These are phyloP conservation scores for Aphrophora alni DNA, from an alignment of 2,888 invertebrate species.

Conservation along the genomic window DNA sequence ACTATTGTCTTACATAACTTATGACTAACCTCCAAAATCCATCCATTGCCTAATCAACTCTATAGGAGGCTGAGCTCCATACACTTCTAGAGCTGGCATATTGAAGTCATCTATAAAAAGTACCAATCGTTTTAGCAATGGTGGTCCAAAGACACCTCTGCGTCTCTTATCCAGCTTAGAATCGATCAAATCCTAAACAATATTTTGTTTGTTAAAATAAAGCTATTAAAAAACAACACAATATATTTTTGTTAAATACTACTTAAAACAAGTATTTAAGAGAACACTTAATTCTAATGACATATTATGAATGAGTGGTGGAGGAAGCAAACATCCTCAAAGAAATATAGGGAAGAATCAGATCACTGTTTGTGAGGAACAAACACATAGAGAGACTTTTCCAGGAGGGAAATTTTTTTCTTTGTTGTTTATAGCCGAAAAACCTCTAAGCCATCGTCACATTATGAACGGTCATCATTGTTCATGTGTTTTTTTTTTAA, in stretches of 20 bases:
- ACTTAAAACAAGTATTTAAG: constrained; percentile 6
- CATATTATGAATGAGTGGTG: too few relatives aligned
- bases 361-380: too few relatives aligned
- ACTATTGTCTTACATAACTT: background rate
- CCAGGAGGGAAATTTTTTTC: too few relatives aligned
- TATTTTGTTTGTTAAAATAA: background rate
- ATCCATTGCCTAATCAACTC: constrained; percentile 87
- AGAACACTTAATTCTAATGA: too few relatives aligned
- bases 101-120: constrained; percentile 92
- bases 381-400: too few relatives aligned
- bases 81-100: constrained; percentile 87
- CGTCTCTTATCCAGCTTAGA: constrained; percentile 77
- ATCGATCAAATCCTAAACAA: constrained; percentile 70
- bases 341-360: too few relatives aligned
- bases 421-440: too few relatives aligned
- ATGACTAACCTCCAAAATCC: constrained; percentile 71
- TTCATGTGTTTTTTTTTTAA: too few relatives aligned
- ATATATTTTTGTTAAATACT: background rate
- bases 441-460: too few relatives aligned
- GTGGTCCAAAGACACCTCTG: constrained; percentile 85
- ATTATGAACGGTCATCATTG: too few relatives aligned
- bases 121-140: constrained; percentile 77
- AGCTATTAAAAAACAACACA: background rate
- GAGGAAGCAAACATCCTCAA: too few relatives aligned
- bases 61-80: constrained; percentile 89